phyloP scores from a whole-genome alignment of 2,888 invertebrate genomes.

The Girardia tigrina region DNA sequence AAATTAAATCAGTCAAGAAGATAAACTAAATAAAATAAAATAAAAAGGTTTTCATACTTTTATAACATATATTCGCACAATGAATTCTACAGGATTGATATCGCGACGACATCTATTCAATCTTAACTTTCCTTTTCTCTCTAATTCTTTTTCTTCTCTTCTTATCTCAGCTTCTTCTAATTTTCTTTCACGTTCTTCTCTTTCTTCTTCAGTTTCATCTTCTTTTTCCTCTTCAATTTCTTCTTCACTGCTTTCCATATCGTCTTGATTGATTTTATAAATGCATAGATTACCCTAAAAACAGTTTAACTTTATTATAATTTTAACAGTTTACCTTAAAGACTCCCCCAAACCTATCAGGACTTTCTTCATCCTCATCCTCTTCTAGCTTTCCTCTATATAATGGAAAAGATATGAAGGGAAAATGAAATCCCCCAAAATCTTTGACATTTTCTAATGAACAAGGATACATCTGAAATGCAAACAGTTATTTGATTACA shows the following conservation, averaged over 20 bases:
- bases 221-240: background rate
- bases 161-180: background rate
- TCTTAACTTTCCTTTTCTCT: background rate
- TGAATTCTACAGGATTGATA: conserved; percentile 49
- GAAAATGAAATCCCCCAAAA: conserved; percentile 44
- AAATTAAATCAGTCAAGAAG: background rate
- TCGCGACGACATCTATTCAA: conserved; percentile 40
- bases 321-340: too few species aligned
- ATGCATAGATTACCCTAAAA: conserved; percentile 27
- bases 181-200: background rate
- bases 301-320: too few species aligned
- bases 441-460: conserved; percentile 26
- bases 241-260: background rate
- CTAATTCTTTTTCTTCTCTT: background rate
- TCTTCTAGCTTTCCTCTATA: conserved; percentile 75
- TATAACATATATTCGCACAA: conserved; percentile 49
- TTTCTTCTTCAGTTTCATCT: background rate
- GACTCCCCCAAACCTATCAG: conserved; percentile 62
- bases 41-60: conserved; percentile 43
- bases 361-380: conserved; percentile 66
- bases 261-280: background rate
- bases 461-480: conserved; percentile 28
- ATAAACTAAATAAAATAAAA: background rate
- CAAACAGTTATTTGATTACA: background rate
- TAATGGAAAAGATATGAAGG: conserved; percentile 72